Evolutionary conservation across 2,113 vertebrate species (phyloP).

Genomic region (Choloepus hoffmanni): DNA sequence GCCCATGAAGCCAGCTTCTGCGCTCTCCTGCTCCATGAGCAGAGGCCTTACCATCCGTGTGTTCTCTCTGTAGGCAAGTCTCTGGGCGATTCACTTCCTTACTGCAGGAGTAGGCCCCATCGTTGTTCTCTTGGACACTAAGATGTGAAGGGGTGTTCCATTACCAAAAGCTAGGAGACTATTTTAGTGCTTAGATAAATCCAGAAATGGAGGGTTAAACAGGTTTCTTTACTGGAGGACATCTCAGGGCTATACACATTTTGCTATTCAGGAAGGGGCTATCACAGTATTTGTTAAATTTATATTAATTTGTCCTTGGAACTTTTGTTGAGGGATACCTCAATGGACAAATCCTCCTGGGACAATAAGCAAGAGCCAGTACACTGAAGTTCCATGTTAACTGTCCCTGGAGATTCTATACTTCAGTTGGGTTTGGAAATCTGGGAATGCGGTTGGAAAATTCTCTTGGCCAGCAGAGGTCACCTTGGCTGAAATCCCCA

Average conservation of each 20-base stretch:
- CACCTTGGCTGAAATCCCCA: background rate
- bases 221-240: background rate
- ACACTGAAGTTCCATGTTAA: background rate
- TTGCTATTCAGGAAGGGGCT: background rate
- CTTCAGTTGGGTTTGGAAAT: slow-evolving; percentile 23
- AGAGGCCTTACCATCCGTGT: background rate
- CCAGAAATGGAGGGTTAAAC: background rate
- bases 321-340: background rate
- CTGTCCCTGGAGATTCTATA: background rate
- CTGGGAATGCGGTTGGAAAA: slow-evolving; percentile 13
- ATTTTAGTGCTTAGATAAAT: background rate
- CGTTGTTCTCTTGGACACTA: background rate
- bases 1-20: background rate
- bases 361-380: background rate
- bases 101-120: background rate
- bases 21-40: background rate
- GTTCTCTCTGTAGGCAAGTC: background rate
- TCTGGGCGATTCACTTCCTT: background rate
- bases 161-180: background rate
- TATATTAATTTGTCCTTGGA: background rate
- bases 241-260: background rate
- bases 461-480: background rate
- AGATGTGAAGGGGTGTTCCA: background rate
- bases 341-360: background rate
- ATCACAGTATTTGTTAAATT: background rate